These are phyloP conservation scores for Phymastichus coffea DNA, from an alignment of 1,140 invertebrate genomes.

Conservation along the genomic window DNA sequence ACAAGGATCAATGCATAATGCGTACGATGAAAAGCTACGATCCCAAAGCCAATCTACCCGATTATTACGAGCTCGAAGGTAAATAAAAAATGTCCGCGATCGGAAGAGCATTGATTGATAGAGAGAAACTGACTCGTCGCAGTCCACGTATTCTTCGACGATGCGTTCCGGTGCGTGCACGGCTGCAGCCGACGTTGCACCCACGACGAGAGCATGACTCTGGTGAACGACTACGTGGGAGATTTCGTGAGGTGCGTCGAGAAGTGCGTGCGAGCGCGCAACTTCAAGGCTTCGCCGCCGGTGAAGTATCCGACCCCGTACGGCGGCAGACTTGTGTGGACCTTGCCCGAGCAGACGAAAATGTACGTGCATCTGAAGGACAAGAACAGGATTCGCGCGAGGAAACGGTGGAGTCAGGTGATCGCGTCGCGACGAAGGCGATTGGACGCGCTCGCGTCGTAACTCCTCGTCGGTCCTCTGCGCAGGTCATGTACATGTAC, in stretches of 20 bases:
- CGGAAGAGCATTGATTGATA: too few relatives aligned
- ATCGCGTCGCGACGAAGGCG: too few relatives aligned
- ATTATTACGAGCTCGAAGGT: conserved; percentile 99
- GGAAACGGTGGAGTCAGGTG: conserved; percentile 91
- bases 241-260: conserved; percentile 90
- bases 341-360: conserved; percentile 94
- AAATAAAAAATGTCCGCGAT: conserved; percentile 46
- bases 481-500: conserved; percentile 98
- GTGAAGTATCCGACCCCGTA: conserved; percentile 94
- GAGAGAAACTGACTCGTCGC: too few relatives aligned
- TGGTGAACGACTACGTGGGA: conserved; percentile 96
- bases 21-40: conserved; percentile 90
- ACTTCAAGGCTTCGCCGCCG: conserved; percentile 84
- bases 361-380: conserved; percentile 98
- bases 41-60: conserved; percentile 88
- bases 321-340: conserved; percentile 92
- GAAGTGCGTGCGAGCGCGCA: conserved; percentile 94
- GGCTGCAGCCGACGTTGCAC: too few relatives aligned
- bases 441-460: too few relatives aligned
- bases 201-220: conserved; percentile 89
- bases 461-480: too few relatives aligned
- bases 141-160: conserved; percentile 99
- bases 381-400: conserved; percentile 94
- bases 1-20: conserved; percentile 92
- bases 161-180: conserved; percentile 98